phyloP scores from a whole-genome alignment of 2,113 vertebrate species.

The Geococcyx californianus region DNA sequence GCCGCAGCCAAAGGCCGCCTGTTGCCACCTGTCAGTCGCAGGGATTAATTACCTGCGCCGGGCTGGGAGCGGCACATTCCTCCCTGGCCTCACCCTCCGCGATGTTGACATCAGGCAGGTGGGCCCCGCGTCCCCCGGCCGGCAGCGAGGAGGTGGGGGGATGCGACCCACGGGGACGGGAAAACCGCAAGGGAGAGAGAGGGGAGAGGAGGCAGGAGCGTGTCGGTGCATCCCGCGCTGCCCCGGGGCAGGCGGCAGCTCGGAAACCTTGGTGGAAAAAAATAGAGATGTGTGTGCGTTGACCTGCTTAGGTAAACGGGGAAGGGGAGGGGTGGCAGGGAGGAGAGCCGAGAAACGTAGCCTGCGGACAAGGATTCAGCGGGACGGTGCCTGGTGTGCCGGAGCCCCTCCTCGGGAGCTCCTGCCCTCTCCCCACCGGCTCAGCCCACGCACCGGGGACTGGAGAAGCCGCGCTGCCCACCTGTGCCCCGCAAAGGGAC shows the following conservation, averaged over 20 bases:
- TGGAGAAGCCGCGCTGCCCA: no score
- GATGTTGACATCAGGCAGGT: slow-evolving; percentile 81
- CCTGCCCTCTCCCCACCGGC: not conserved
- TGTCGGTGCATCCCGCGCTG: not conserved
- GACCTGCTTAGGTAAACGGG: slow-evolving; percentile 14
- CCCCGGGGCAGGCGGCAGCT: not conserved
- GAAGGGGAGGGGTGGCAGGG: slow-evolving; percentile 1
- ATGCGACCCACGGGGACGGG: not conserved
- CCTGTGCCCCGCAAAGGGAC: not conserved
- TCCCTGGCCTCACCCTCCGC: slow-evolving; percentile 74
- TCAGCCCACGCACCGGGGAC: no score
- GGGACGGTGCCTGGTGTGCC: not conserved
- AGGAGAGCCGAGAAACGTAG: slow-evolving; percentile 6
- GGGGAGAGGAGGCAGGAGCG: not conserved
- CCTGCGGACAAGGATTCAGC: slow-evolving; percentile 58
- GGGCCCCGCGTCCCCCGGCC: slow-evolving; percentile 60
- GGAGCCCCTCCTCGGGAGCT: not conserved
- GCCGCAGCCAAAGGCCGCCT: slow-evolving; percentile 79
- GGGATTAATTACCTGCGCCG: slow-evolving; percentile 84
- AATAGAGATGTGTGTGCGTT: not conserved
- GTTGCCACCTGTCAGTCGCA: slow-evolving; percentile 85
- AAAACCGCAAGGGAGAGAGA: not conserved
- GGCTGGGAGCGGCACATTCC: slow-evolving; percentile 83
- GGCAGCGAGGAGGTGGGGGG: not conserved
- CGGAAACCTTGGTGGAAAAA: not conserved